Conservation (phyloP, 2,888 invertebrate species). For the Plemyria rubiginata region DNA sequence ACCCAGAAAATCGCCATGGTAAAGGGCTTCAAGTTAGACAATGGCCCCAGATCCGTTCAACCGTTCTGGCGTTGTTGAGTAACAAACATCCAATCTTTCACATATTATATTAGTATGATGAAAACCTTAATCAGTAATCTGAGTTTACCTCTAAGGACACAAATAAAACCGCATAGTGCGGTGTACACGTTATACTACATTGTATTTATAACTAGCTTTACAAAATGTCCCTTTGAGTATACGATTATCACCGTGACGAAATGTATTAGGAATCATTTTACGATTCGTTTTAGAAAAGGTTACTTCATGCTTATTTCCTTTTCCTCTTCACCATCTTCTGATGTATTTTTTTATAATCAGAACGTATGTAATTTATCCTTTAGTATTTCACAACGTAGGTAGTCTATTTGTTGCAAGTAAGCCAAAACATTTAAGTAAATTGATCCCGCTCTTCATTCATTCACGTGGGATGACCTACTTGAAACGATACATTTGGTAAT, state of each 20-base stretch:
- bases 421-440: too few species aligned
- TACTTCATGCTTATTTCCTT: background rate
- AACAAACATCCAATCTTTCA: too few species aligned
- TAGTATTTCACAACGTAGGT: background rate
- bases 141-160: conserved; percentile 25
- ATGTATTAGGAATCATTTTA: conserved; percentile 7
- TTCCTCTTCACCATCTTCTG: too few species aligned
- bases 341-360: too few species aligned
- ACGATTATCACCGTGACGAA: conserved; percentile 23
- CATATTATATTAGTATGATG: too few species aligned
- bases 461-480: background rate
- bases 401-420: background rate
- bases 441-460: background rate
- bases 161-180: conserved; percentile 12
- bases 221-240: conserved; percentile 16
- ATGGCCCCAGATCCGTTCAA: too few species aligned
- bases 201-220: background rate
- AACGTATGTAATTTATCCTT: too few species aligned
- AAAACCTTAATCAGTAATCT: conserved; percentile 10
- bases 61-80: too few species aligned
- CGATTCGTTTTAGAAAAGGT: background rate
- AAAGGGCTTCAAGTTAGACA: too few species aligned
- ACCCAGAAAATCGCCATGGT: too few species aligned
- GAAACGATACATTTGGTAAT: conserved; percentile 3
- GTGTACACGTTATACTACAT: background rate